Percentiles rank a stretch among this genome's conserved stretches.
phyloP scores from a whole-genome alignment of 2,797 vertebrate genomes.

The Enteromius trimaculatus region DNA sequence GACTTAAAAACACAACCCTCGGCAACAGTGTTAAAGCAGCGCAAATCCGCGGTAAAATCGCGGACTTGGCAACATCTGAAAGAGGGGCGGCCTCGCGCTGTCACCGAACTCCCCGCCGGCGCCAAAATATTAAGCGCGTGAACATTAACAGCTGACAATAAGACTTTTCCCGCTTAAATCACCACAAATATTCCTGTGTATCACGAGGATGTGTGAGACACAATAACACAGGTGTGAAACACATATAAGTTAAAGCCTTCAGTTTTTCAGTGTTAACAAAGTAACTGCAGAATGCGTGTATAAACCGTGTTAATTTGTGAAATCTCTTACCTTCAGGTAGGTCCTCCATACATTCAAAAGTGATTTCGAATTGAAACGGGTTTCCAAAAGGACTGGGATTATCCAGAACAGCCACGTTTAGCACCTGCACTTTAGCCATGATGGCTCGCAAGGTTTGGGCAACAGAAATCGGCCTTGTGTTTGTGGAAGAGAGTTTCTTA shows the following conservation, averaged over 20 bases:
- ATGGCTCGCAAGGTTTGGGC: neutral
- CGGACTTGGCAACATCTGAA: too few relatives aligned
- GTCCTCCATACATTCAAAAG: conserved; percentile 91
- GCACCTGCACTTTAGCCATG: conserved; percentile 93
- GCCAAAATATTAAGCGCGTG: conserved; percentile 69
- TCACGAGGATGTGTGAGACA: rapidly evolving
- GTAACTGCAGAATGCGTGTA: neutral
- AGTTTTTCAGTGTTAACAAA: neutral
- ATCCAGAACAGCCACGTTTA: conserved; percentile 74
- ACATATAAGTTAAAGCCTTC: neutral
- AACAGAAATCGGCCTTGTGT: conserved; percentile 16
- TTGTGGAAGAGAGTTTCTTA: neutral
- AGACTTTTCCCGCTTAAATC: conserved; percentile 7
- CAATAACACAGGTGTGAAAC: too few relatives aligned
- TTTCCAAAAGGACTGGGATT: conserved; percentile 83
- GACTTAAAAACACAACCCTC: too few relatives aligned
- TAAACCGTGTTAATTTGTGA: neutral
- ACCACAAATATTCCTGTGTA: too few relatives aligned
- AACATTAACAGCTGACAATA: conserved; percentile 6
- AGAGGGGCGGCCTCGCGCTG: conserved; percentile 21
- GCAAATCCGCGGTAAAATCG: too few relatives aligned
- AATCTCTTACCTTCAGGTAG: conserved; percentile 82
- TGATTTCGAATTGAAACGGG: conserved; percentile 92
- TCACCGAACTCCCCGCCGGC: conserved; percentile 75
- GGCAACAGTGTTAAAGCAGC: too few relatives aligned